Evolutionary conservation across 2,797 vertebrate species (phyloP), one percentile per base, ranked within the genome.

Genomic region (Novumbra hubbsi): DNA sequence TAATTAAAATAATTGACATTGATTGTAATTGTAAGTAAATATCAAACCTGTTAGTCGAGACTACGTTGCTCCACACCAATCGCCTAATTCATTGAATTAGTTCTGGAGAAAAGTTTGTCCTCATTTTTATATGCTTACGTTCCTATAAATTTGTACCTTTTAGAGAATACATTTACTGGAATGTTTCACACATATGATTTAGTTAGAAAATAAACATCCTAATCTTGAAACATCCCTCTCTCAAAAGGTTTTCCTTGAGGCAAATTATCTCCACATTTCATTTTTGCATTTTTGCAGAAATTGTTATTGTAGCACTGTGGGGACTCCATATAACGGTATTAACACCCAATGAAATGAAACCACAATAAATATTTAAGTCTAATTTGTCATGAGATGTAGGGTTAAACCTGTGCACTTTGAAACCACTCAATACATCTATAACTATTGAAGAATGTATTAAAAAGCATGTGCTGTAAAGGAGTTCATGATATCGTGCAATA

Each of bases 401-500:
- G 75, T 83, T 81, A 79, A 82, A 38, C 4, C 6, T 57, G 21
- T 24, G 15, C 55, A 27, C 41, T 72, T 80, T 34, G 32, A 17
- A 63, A 50, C 63, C 55, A 60, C 68, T 68, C 65, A 60, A 50
- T 75, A 73, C 50, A 78, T 50, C 66, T 73, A 38, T 62, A 16
- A 70, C 45, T 15, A 78, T 71, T 24, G 45, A 76, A 72, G 30
- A 68, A 73, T 49, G 16, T 71, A 34, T 60, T 4, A 7, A 68
- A 64, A 70, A 71, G 72, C 76, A 38, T 34, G 6, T 52, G 21
- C 72, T 72, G 72, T 24, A 72, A 32, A 55, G 24, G 76, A 6
- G 28, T 79, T 78, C 66, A 65, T 81, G 49, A 38, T 72, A 65
- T 79, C 45, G 38, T 72, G 50, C 30, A 76, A 77, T 79, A 48